These are phyloP conservation scores for Nasonia vitripennis DNA, from an alignment of 1,140 invertebrate genomes.

Conservation along the genomic window DNA sequence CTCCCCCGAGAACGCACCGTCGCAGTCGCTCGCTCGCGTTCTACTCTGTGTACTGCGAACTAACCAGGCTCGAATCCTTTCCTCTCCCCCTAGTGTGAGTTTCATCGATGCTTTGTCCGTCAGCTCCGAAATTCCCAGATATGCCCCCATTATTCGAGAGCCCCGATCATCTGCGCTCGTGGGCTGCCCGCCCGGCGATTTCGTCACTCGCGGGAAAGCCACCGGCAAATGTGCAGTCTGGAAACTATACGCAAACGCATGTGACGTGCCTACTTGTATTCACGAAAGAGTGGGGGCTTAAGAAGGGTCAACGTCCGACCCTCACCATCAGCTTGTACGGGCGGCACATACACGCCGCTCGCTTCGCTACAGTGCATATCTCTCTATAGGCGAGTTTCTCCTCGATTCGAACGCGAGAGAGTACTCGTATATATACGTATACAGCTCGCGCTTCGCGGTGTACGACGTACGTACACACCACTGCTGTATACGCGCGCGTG, in stretches of 20 bases:
- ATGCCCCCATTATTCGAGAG: no score
- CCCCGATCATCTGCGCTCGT: neutral
- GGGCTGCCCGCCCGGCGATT: neutral
- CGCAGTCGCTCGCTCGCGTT: neutral
- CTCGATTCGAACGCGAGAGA: neutral
- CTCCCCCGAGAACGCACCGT: neutral
- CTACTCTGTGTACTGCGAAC: neutral
- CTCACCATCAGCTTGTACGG: slow-evolving; percentile 71
- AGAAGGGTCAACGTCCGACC: slow-evolving; percentile 75
- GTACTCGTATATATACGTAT: neutral
- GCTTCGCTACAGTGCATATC: neutral
- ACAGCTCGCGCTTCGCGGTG: neutral
- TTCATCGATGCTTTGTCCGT: no score
- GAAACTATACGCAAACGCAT: slow-evolving; percentile 45
- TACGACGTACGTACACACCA: no score
- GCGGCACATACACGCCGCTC: slow-evolving; percentile 59
- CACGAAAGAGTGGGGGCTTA: slow-evolving; percentile 52
- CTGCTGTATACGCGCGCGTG: neutral
- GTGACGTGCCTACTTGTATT: slow-evolving; percentile 56
- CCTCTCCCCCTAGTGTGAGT: neutral
- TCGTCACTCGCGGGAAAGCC: neutral
- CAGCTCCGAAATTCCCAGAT: no score
- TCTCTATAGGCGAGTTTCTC: slow-evolving; percentile 59
- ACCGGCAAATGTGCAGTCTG: no score
- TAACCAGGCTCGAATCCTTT: neutral